phyloP scores from a whole-genome alignment of 2,113 vertebrate species.

The Trachemys scripta region DNA sequence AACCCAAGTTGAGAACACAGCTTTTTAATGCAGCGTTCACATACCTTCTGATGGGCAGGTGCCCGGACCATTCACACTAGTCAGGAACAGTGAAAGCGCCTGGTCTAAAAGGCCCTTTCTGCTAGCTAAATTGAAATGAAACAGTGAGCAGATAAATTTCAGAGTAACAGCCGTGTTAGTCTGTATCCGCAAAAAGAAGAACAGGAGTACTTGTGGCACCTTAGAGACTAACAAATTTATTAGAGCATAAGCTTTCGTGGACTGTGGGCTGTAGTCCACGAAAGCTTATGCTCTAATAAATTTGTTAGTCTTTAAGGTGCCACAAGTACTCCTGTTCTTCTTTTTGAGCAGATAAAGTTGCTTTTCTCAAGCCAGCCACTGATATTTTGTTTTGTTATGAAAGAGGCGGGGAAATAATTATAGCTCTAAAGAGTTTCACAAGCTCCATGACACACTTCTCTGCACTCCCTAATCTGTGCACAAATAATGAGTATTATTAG shows the following conservation, averaged over 20 bases:
- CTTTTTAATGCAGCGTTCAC: neutral
- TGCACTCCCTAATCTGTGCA: conserved; percentile 39
- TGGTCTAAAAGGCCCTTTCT: neutral
- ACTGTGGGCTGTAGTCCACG: too few relatives aligned
- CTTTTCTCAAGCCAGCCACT: conserved; percentile 35
- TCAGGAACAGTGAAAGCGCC: neutral
- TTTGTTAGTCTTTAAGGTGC: too few relatives aligned
- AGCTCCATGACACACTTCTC: conserved; percentile 56
- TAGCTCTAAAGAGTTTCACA: conserved; percentile 53
- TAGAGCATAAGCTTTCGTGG: too few relatives aligned
- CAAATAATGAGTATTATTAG: conserved; percentile 71
- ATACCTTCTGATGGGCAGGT: neutral
- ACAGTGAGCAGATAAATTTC: neutral
- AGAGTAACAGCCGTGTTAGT: too few relatives aligned
- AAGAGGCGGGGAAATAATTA: conserved; percentile 42
- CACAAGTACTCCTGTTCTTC: too few relatives aligned
- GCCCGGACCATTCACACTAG: neutral
- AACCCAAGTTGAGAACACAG: neutral
- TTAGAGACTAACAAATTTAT: too few relatives aligned
- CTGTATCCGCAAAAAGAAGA: too few relatives aligned
- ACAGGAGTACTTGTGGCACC: too few relatives aligned
- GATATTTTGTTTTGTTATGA: conserved; percentile 48
- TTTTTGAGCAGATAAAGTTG: neutral
- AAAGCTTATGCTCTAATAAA: too few relatives aligned
- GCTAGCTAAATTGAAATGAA: neutral